Evolutionary conservation across 2,797 vertebrate genomes (phyloP), one percentile per base, ranked within the genome.

Genomic region (Ispidina lecontei): DNA sequence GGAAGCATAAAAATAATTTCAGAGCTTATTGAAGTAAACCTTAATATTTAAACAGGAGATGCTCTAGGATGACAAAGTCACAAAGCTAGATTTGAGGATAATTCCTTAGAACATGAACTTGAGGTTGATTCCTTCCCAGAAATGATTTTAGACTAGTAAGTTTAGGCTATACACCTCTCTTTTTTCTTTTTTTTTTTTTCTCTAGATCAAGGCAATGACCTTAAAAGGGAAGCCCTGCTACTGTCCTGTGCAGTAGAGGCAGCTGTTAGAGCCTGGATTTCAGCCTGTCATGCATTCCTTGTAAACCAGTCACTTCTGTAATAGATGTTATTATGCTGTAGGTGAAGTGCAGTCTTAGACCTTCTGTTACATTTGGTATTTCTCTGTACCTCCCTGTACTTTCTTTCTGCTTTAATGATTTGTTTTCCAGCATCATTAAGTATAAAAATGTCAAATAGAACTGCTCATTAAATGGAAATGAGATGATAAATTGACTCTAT

Each of bases 401-500:
- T 0, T 6, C 19, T 82, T 33, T 1, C 23, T 78, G 9, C 11
- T 69, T 87, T 72, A 29, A 59, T 16, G 15, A 29, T 82, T 79
- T 67, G 33, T 81, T 70, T 89, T 84, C 22, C 22, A 21, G 33
- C 77, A 33, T 51, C 33, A 62, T 65, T 62, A 64, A 80, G 21
- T 55, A 41, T 44, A 79, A 89, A 84, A 86, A 67, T 63, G 22
- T 28, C n/a, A 65, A 29, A 21, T 11, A 60, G 31, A 75, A 69
- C 21, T 51, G 12, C 25, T 72, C 26, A 69, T 89, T 95, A 91
- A 81, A 76, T 65, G 17, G 17, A 91, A 88, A 86, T 51, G 14
- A 84, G n/a, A 47, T 62, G 16, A 72, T 63, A 90, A 64, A 65
- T 52, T 46, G 3, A 35, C 12, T 65, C 8, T 47, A 68, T 78